Conservation (phyloP, 2,113 vertebrate species). For the Peromyscus californicus region DNA sequence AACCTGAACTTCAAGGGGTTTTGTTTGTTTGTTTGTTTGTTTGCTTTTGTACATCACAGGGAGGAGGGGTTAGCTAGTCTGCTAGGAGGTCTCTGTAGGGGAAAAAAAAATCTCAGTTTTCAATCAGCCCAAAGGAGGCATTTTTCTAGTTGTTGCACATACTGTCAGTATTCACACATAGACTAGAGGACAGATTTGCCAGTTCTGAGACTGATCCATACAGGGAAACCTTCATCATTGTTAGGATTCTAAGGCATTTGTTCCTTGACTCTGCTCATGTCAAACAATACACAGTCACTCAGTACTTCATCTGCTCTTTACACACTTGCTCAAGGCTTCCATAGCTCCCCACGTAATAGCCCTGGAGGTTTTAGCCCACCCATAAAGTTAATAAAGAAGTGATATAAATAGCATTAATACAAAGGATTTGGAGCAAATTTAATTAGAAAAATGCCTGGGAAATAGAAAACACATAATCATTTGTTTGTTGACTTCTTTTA, state of each 20-base stretch:
- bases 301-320: background rate
- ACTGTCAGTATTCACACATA: background rate
- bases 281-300: background rate
- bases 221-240: no score
- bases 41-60: background rate
- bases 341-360: background rate
- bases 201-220: background rate
- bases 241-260: background rate
- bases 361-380: background rate
- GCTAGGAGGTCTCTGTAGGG: background rate
- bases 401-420: background rate
- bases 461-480: background rate
- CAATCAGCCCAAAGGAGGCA: no score
- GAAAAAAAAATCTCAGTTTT: background rate
- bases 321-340: background rate
- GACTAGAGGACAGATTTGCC: background rate
- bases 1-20: background rate
- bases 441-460: background rate
- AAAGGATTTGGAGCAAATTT: background rate
- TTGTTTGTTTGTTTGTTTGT: background rate
- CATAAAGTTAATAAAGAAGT: conserved; percentile 2
- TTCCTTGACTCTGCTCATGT: background rate
- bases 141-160: background rate
- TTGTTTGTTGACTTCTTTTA: conserved; percentile 3
- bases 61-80: background rate